phyloP scores from a whole-genome alignment of 2,113 vertebrate genomes.

The Platichthys flesus region DNA sequence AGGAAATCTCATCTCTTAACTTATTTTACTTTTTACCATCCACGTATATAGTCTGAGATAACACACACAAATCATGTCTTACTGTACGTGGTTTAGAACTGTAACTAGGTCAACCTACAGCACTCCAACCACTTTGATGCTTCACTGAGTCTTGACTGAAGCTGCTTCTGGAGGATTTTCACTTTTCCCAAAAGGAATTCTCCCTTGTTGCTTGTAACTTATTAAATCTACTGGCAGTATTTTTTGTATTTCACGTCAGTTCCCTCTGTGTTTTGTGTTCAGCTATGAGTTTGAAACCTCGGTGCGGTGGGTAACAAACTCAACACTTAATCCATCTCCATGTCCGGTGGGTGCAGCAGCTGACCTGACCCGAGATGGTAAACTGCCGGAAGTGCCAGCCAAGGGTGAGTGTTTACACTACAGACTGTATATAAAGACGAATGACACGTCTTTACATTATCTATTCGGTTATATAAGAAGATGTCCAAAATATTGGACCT shows the following conservation, averaged over 20 bases:
- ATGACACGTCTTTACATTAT: not conserved
- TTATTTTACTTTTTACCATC: not conserved
- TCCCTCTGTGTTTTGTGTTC: slow-evolving; percentile 53
- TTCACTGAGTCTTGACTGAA: too few species aligned
- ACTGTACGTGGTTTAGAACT: not conserved
- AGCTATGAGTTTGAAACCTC: slow-evolving; percentile 89
- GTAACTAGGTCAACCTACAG: not conserved
- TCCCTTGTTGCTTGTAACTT: not conserved
- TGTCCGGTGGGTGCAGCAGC: slow-evolving; percentile 80
- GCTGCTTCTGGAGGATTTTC: too few species aligned
- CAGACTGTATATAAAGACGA: not conserved
- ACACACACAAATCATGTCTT: not conserved
- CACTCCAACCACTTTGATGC: too few species aligned
- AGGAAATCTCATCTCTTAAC: too few species aligned
- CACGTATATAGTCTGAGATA: too few species aligned
- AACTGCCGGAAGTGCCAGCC: slow-evolving; percentile 61
- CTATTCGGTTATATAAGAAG: not conserved
- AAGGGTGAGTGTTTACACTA: slow-evolving; percentile 59
- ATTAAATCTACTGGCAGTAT: not conserved
- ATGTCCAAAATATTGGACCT: too few species aligned
- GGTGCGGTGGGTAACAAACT: slow-evolving; percentile 79
- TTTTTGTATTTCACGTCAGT: slow-evolving; percentile 1
- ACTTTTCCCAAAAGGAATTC: too few species aligned
- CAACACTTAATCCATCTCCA: slow-evolving; percentile 81
- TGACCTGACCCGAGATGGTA: slow-evolving; percentile 60